Evolutionary conservation across 2,888 invertebrate genomes (phyloP), one percentile per base, ranked within the genome.

Genomic region (Horisme vitalbata): DNA sequence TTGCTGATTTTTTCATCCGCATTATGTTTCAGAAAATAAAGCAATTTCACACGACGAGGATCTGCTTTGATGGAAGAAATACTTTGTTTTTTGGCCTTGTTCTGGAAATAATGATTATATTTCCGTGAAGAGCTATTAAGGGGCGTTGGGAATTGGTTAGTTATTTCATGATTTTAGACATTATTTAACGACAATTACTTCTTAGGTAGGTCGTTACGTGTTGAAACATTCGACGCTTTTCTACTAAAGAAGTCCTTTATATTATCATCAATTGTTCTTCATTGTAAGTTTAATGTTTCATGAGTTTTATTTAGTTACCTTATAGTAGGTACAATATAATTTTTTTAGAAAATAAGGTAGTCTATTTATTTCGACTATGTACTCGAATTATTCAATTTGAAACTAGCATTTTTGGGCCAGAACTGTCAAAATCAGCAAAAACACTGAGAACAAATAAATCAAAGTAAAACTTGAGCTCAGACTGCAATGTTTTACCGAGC

Each of bases 361-460:
- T n/a, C n/a, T n/a, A n/a, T n/a, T n/a, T n/a, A n/a, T n/a, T n/a
- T n/a, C n/a, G n/a, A n/a, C n/a, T n/a, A n/a, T n/a, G n/a, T n/a
- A n/a, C n/a, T n/a, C n/a, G n/a, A n/a, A n/a, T n/a, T n/a, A n/a
- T n/a, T n/a, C n/a, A n/a, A n/a, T 43, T 30, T 35, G 20, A 34
- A 27, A 34, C 41, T 23, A 31, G 5, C 18, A 26, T 31, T 44
- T 44, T 33, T 37, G 20, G 10, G 23, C 24, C 9, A 24, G 20
- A 20, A 9, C 36, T 27, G 21, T 21, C 27, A 21, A 31, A 31
- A 6, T 31, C 20, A 12, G 23, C 24, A 44, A 44, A 44, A 44
- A 44, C 36, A 35, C 27, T 24, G 24, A 20, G 45, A 39, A 39
- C 34, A 46, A 46, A 46, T 46, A 39, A 46, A 46, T 46, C 35